These are phyloP conservation scores for Pseudorasbora parva DNA, from an alignment of 2,113 vertebrate genomes.

Conservation along the genomic window DNA sequence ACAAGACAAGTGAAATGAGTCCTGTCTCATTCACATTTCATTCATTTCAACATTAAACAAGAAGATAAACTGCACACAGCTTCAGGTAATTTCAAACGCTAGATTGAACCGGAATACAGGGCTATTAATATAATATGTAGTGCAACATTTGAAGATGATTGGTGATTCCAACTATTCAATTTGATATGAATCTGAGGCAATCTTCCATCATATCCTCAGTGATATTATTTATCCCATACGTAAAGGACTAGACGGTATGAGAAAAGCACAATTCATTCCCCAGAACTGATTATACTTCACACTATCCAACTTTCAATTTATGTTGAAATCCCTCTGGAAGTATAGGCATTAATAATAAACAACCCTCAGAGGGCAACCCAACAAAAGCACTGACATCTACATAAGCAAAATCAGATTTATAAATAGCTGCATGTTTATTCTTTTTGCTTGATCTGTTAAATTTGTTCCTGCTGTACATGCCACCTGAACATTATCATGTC, in stretches of 20 bases:
- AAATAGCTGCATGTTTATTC: conserved; percentile 8
- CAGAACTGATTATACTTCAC: neutral
- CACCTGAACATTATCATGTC: conserved; percentile 15
- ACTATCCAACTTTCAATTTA: neutral
- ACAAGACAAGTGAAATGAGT: neutral
- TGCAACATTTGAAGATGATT: neutral
- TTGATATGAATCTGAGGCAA: neutral
- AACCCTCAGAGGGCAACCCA: neutral
- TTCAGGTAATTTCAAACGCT: neutral
- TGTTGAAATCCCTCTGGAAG: neutral
- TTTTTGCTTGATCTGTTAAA: conserved; percentile 15
- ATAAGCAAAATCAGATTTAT: neutral
- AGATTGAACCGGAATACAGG: neutral
- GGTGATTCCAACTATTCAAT: neutral
- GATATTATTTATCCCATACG: neutral
- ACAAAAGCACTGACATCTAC: neutral
- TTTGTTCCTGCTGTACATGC: conserved; percentile 9
- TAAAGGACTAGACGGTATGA: neutral
- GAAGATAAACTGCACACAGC: neutral
- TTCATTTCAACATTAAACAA: neutral
- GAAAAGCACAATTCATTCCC: neutral
- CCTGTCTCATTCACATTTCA: neutral
- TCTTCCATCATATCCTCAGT: neutral
- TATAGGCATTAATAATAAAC: neutral
- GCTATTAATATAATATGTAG: conserved; percentile 10